Conservation (phyloP, 2,113 vertebrate species). For the Boleophthalmus pectinirostris region DNA sequence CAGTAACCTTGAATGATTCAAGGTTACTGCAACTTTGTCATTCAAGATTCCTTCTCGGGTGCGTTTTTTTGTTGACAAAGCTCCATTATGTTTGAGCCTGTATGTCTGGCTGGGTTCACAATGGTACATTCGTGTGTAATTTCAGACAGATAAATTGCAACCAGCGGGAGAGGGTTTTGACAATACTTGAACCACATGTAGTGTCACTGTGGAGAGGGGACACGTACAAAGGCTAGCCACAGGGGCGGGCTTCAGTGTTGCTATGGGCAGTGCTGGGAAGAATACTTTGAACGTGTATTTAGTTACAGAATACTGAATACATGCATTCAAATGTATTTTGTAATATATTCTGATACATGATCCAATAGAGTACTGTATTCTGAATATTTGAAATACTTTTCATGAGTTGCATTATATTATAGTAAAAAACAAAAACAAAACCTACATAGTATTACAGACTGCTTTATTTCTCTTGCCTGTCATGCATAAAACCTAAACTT, state of each 20-base stretch:
- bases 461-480: too few relatives aligned
- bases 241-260: neutral
- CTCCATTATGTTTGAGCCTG: neutral
- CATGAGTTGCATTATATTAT: too few relatives aligned
- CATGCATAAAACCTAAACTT: too few relatives aligned
- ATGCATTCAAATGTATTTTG: too few relatives aligned
- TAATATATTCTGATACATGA: too few relatives aligned
- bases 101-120: neutral
- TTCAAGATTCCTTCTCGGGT: neutral
- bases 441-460: too few relatives aligned
- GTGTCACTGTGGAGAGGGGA: neutral
- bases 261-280: neutral
- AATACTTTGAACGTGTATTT: too few relatives aligned
- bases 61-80: neutral
- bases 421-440: too few relatives aligned
- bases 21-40: neutral
- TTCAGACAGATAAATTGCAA: conserved; percentile 4
- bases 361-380: too few relatives aligned
- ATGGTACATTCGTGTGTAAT: neutral
- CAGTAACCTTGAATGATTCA: too few relatives aligned
- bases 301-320: too few relatives aligned
- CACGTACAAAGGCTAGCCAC: neutral
- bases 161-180: neutral
- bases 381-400: too few relatives aligned
- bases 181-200: conserved; percentile 2